These are phyloP conservation scores for Steinernema hermaphroditum DNA, from an alignment of 2,888 invertebrate species.

Conservation along the genomic window DNA sequence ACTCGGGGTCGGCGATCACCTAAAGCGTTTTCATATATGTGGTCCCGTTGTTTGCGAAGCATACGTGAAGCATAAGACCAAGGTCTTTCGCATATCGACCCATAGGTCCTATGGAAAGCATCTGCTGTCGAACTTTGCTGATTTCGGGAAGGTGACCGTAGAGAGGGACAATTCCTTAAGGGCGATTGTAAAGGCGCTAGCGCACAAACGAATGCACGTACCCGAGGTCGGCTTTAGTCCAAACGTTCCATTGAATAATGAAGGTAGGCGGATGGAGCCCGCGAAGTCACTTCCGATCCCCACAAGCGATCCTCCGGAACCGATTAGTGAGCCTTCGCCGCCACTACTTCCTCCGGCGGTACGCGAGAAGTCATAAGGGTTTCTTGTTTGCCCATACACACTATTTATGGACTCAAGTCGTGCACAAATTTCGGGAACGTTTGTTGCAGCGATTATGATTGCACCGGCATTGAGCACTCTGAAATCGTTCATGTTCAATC, in stretches of 20 bases:
- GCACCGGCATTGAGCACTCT: conserved; percentile 42
- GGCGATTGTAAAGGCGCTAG: background rate
- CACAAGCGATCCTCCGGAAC: conserved; percentile 78
- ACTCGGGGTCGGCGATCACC: conserved; percentile 4
- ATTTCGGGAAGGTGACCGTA: conserved; percentile 34
- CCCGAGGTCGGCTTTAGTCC: background rate
- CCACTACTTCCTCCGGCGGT: conserved; percentile 86
- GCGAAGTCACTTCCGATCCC: conserved; percentile 81
- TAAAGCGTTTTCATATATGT: background rate
- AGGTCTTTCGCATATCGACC: conserved; percentile 48
- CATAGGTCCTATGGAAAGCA: conserved; percentile 44
- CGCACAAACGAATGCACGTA: background rate
- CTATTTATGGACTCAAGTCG: conserved; percentile 80
- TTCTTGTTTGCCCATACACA: conserved; percentile 77
- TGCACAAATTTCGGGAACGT: conserved; percentile 76
- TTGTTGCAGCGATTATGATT: conserved; percentile 78
- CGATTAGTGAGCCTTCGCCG: conserved; percentile 77
- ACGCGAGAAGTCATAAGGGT: conserved; percentile 79
- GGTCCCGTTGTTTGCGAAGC: background rate
- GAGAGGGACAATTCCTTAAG: conserved; percentile 11
- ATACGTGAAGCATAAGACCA: conserved; percentile 39
- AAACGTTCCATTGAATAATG: conserved; percentile 44
- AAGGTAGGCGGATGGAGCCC: conserved; percentile 88
- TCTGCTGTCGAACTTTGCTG: background rate
- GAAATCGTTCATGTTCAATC: background rate